These are phyloP conservation scores for Corvus cornix DNA, from an alignment of 2,113 vertebrate species.

Conservation along the genomic window DNA sequence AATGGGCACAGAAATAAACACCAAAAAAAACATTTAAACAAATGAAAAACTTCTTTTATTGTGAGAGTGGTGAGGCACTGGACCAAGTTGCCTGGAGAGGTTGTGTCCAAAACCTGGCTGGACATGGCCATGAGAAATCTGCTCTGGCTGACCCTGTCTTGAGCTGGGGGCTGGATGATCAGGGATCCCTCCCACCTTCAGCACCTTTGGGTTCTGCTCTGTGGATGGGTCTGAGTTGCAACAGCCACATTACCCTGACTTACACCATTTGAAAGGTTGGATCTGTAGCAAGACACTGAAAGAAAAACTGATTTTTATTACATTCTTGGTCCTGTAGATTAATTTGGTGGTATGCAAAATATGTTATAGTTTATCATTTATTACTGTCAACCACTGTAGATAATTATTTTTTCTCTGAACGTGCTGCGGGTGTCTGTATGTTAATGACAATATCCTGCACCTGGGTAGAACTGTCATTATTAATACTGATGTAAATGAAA, in stretches of 20 bases:
- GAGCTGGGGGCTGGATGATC: neutral
- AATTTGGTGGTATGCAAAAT: neutral
- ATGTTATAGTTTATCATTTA: neutral
- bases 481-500: constrained; percentile 62
- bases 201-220: neutral
- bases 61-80: neutral
- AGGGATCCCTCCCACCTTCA: neutral
- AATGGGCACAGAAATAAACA: neutral
- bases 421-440: neutral
- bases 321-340: neutral
- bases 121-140: neutral
- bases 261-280: neutral
- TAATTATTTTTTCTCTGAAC: neutral
- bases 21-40: neutral
- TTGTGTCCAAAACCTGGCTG: neutral
- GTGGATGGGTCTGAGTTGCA: fast-evolving
- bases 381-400: neutral
- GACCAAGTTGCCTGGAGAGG: neutral
- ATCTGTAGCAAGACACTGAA: neutral
- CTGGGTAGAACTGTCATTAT: constrained; percentile 3
- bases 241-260: neutral
- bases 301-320: neutral
- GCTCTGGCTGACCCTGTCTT: neutral
- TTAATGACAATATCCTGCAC: neutral
- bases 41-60: fast-evolving